A percentile compares a stretch with the other conserved stretches of the same genome.
Conservation (phyloP, 2,888 invertebrate species). For the Synergus itoensis region DNA sequence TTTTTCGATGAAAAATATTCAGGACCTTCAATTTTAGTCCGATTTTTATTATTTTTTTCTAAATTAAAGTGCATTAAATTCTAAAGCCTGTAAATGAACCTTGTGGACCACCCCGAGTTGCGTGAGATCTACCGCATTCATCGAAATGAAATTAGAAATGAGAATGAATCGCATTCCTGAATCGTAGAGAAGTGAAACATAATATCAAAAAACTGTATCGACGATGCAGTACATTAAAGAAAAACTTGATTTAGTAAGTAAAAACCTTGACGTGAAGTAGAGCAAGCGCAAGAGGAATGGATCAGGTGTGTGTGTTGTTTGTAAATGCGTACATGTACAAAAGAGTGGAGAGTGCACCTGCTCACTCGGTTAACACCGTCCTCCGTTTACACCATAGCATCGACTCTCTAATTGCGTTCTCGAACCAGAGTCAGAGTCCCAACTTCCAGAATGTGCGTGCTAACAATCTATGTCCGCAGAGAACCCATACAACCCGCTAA, state of each 20-base stretch:
- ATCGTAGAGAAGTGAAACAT: not conserved
- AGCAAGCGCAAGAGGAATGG: constrained; percentile 39
- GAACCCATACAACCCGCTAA: constrained; percentile 16
- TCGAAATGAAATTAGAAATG: not conserved
- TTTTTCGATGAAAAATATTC: no score
- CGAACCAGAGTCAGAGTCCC: constrained; percentile 44
- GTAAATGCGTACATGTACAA: constrained; percentile 41
- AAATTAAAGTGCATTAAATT: no score
- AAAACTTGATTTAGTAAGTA: not conserved
- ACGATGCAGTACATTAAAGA: not conserved
- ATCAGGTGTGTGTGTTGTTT: constrained; percentile 26
- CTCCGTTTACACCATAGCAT: constrained; percentile 58
- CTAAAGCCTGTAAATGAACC: not conserved
- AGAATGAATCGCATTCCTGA: not conserved
- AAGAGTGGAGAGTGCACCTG: constrained; percentile 62
- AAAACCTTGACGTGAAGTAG: constrained; percentile 23
- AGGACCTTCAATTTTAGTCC: no score
- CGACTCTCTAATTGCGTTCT: constrained; percentile 68
- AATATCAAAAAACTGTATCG: not conserved
- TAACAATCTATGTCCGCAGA: constrained; percentile 45
- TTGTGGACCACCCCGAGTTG: not conserved
- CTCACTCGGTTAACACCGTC: constrained; percentile 63
- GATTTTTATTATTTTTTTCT: no score
- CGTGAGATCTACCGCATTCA: not conserved
- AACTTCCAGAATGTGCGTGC: constrained; percentile 44